A percentile compares a stretch with the other conserved stretches of the same genome.
Conservation (phyloP, 2,113 vertebrate species). For the Hyaena hyaena region DNA sequence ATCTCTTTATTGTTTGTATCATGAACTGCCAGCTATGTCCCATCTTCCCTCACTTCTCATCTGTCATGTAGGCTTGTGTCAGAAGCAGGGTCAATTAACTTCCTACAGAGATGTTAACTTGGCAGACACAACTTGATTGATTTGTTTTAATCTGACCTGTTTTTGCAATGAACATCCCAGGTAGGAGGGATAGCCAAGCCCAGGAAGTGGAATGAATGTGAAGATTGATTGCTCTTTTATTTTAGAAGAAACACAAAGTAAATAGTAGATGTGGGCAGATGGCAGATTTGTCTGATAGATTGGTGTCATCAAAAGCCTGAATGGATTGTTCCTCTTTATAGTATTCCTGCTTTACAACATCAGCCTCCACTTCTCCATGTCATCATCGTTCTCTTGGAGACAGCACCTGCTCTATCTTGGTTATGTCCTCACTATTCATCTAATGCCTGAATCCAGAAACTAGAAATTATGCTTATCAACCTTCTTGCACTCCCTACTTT, state of each 20-base stretch:
- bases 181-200: constrained; percentile 28
- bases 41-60: constrained; percentile 61
- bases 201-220: background rate
- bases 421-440: background rate
- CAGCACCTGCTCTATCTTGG: background rate
- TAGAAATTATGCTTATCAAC: background rate
- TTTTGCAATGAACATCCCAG: constrained; percentile 53
- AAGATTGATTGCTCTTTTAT: constrained; percentile 71
- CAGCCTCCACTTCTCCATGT: background rate
- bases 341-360: background rate
- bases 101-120: constrained; percentile 71
- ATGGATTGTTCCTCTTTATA: background rate
- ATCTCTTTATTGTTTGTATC: constrained; percentile 45
- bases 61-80: constrained; percentile 61
- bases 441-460: background rate
- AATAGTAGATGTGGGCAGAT: constrained; percentile 49
- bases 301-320: constrained; percentile 11
- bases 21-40: constrained; percentile 4
- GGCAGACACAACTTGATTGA: constrained; percentile 75
- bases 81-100: constrained; percentile 77
- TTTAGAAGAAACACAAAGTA: constrained; percentile 58
- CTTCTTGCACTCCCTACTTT: background rate
- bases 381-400: background rate
- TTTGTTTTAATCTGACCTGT: constrained; percentile 70
- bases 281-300: constrained; percentile 57